Conservation (phyloP, 1,140 invertebrate species). For the Psix sp. region DNA sequence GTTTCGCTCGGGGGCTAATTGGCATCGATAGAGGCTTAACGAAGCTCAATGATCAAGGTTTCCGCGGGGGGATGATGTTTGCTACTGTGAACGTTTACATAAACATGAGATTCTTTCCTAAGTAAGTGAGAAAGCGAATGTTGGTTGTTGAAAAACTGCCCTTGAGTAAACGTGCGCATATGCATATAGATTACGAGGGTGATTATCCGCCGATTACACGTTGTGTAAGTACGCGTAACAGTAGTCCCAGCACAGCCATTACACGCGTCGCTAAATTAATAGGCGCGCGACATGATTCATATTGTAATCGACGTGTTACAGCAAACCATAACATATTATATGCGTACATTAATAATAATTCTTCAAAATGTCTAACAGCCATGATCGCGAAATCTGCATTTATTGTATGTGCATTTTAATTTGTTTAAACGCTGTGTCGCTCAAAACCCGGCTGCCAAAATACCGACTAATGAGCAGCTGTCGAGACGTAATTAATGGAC, state of each 20-base stretch:
- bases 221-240: conserved; percentile 70
- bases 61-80: conserved; percentile 15
- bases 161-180: conserved; percentile 41
- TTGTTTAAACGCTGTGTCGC: conserved; percentile 11
- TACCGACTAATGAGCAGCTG: conserved; percentile 31
- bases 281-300: conserved; percentile 59
- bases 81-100: conserved; percentile 57
- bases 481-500: conserved; percentile 37
- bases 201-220: conserved; percentile 72
- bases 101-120: conserved; percentile 21
- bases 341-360: not conserved
- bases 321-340: conserved; percentile 4
- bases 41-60: conserved; percentile 27
- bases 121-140: conserved; percentile 24
- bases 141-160: conserved; percentile 34
- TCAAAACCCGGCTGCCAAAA: too few species aligned
- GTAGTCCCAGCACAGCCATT: conserved; percentile 55
- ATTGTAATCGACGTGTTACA: conserved; percentile 55
- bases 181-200: conserved; percentile 63
- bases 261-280: conserved; percentile 62
- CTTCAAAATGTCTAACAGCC: conserved; percentile 19
- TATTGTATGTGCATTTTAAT: conserved; percentile 23
- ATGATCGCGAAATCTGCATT: conserved; percentile 28
- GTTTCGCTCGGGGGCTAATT: conserved; percentile 59
- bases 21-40: conserved; percentile 45